phyloP scores from a whole-genome alignment of 37 sponge, comb jelly and placozoan genomes.

The Petrosia ficiformis region DNA sequence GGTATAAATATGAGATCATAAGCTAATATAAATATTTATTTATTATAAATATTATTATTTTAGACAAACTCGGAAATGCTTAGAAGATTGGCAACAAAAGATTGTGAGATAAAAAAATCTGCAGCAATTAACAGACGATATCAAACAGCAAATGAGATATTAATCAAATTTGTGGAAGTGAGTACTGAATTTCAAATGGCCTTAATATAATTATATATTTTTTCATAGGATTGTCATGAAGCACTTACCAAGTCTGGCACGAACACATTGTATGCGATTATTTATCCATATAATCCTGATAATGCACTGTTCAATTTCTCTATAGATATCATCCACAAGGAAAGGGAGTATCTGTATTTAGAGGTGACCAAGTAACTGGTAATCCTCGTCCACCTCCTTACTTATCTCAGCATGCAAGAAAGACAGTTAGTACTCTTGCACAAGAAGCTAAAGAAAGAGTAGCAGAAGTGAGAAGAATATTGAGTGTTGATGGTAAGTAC shows the following conservation, averaged over 20 bases:
- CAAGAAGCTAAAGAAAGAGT: constrained; percentile 71
- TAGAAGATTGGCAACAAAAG: constrained; percentile 36
- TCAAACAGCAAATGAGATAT: constrained; percentile 57
- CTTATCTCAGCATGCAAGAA: constrained; percentile 60
- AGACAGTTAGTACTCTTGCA: constrained; percentile 52
- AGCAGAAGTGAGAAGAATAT: constrained; percentile 37
- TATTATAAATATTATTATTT: background rate
- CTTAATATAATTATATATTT: background rate
- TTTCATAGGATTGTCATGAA: constrained; percentile 47
- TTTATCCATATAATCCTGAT: background rate
- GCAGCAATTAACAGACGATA: constrained; percentile 26
- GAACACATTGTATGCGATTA: background rate
- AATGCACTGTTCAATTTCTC: background rate
- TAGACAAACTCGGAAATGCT: constrained; percentile 34
- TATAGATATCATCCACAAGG: constrained; percentile 66
- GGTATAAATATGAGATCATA: background rate
- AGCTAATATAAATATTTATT: background rate
- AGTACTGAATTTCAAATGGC: background rate
- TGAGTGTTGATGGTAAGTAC: constrained; percentile 45
- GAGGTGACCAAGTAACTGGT: constrained; percentile 71
- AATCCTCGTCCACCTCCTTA: constrained; percentile 80
- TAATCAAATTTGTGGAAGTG: constrained; percentile 63
- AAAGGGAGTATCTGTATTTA: constrained; percentile 44
- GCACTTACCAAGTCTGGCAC: constrained; percentile 39
- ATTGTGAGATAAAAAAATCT: constrained; percentile 62